Evolutionary conservation across 2,888 invertebrate genomes (phyloP), one percentile per base, ranked within the genome.

Genomic region (Craniophora ligustri): DNA sequence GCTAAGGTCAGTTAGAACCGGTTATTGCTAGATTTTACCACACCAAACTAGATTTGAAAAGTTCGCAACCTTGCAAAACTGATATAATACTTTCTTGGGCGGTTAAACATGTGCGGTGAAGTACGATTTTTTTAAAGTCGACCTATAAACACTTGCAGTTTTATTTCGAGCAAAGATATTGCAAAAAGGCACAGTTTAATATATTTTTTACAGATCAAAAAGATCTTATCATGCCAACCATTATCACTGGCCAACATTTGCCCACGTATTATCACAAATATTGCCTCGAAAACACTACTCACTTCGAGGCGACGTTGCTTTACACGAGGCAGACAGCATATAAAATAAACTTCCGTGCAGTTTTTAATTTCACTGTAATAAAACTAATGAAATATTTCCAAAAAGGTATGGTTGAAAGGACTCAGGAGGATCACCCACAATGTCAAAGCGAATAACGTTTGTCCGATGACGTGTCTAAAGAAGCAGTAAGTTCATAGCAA

Each of bases 361-460:
- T 14, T 30, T 14, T 18, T 39, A 16, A 0, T 36, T 35, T 14
- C 7, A 21, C 8, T 38, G 13, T n/a, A 23, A 8, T 16, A 23
- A 49, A 63, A 58, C 48, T 69, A 55, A 62, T 47, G 34, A 54
- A 47, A 21, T 45, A 42, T 78, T 55, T 58, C 50, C 65, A 72
- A 54, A 82, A 95, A 99, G 99, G 96, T 96, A 87, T 99, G 99
- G 99, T 96, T 99, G 94, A 97, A 98, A 89, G 98, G 97, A 72
- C 95, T 99, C 81, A 95, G 99, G 92, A 95, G 95, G 93, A 98
- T 99, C 89, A 98, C 99, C 66, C 98, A 99, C 95, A 99, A 99
- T 94, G 98, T 98, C 83, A 99, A 99, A 95, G 98, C 98, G 81
- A 99, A 98, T 95, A 99, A 99, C 95, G 96, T 99, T 82, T 99